A percentile compares a stretch with the other conserved stretches of the same genome.
Conservation (phyloP, 2,888 invertebrate species). For the Drosophila setosimentum region DNA sequence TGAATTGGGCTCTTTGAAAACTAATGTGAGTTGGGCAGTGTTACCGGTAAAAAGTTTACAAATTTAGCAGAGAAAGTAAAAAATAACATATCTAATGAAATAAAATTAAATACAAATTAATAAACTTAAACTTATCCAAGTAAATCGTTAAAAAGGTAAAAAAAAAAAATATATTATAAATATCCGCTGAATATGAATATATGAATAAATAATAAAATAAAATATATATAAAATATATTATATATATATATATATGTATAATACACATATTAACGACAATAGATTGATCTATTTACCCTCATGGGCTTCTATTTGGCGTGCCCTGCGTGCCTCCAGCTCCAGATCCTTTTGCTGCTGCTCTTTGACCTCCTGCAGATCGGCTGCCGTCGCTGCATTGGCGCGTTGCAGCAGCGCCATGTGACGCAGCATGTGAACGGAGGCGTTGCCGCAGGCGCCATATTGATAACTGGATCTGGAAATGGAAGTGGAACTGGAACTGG, state of each 20-base stretch:
- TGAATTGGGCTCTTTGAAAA: background rate
- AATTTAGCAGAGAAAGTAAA: background rate
- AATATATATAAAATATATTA: background rate
- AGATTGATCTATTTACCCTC: constrained; percentile 15
- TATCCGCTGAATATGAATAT: background rate
- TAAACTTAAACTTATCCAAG: background rate
- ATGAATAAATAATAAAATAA: background rate
- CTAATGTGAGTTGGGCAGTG: background rate
- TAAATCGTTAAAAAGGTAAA: too few relatives aligned
- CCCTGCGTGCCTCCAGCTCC: background rate
- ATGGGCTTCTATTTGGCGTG: constrained; percentile 6
- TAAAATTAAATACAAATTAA: background rate
- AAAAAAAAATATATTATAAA: too few relatives aligned
- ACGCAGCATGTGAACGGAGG: constrained; percentile 62
- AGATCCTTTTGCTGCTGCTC: constrained; percentile 25
- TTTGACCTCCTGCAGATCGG: constrained; percentile 10
- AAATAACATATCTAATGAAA: background rate
- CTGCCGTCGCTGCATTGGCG: constrained; percentile 38
- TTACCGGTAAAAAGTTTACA: background rate
- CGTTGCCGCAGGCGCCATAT: constrained; percentile 23
- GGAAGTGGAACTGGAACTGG: constrained; percentile 22
- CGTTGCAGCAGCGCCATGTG: constrained; percentile 68
- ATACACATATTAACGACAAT: background rate
- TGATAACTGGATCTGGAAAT: constrained; percentile 28
- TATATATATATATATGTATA: too few relatives aligned